Base-by-base conservation (phyloP, 2,888 invertebrate species). In the Thereva nobilitata region DNA sequence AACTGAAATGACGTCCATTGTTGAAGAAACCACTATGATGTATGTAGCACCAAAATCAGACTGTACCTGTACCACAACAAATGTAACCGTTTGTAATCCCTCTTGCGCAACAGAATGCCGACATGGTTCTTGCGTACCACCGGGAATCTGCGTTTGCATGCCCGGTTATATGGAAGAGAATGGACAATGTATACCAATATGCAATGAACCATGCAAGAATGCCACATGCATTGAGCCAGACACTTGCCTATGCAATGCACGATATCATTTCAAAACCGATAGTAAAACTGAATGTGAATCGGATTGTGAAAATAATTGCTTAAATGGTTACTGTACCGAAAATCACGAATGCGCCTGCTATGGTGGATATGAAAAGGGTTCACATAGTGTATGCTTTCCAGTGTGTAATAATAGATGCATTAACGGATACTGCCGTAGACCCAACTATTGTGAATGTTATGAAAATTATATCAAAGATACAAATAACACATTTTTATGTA, bases 341-440 rank as follows among this genome's bases (percentile, higher is more conserved):
- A 85, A 86, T 0, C 83, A 84, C 61, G 77, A 81, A 0, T 89
- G 89, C 74, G 79, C 77, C 8, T 89, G 89, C 72, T 77, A 82
- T 23, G 72, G 78, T 4, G 87, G 86, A 40, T 74, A 73, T 40
- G 72, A 64, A 3, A 69, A 71, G 10, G 8, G n/a, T 5, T 10
- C 34, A 7, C 4, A 49, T 10, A 34, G 37, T n/a, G 47, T 54
- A 0, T 80, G 80, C 56, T 68, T 74, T 45, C 78, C 79, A 1
- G 35, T 72, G 0, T 79, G 79, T 67, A 73, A 75, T 35, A 23
- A 40, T 7, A 45, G 52, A 10, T 70, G 69, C 59, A 40, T 64
- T 37, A 57, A 68, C 52, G 68, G 68, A 7, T 42, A 7, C 2
- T 70, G 69, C 54, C 38, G 42, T n/a, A 40, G 49, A 5, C 67